Conservation (phyloP, 2,113 vertebrate species). For the Ancistrus triradiatus region DNA sequence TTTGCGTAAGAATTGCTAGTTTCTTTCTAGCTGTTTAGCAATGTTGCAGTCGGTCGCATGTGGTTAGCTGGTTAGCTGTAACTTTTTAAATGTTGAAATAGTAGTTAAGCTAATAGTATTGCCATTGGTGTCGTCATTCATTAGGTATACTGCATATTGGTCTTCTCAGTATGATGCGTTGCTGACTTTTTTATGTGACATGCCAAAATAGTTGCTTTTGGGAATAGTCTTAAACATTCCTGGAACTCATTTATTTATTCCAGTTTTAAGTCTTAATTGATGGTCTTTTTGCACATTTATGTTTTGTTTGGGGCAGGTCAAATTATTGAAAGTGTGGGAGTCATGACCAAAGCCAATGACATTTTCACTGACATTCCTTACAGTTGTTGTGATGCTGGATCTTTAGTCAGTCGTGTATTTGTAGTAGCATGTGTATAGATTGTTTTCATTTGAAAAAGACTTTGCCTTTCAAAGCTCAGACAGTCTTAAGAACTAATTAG, state of each 20-base stretch:
- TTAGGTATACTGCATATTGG: neutral
- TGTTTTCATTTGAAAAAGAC: conserved; percentile 9
- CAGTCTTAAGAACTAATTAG: conserved; percentile 1
- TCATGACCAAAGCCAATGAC: neutral
- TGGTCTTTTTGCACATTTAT: conserved; percentile 12
- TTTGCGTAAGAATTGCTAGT: neutral
- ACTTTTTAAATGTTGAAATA: neutral
- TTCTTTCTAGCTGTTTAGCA: neutral
- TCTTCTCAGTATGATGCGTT: neutral
- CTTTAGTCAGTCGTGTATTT: conserved; percentile 8
- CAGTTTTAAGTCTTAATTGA: conserved; percentile 15
- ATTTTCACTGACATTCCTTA: conserved; percentile 21
- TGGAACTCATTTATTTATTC: neutral
- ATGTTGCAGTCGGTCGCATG: neutral
- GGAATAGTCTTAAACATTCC: conserved; percentile 24
- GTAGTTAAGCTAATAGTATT: neutral
- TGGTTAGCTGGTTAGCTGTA: neutral
- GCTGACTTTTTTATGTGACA: conserved; percentile 2
- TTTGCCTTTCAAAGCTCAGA: neutral
- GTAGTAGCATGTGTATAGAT: conserved; percentile 20
- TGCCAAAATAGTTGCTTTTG: conserved; percentile 13
- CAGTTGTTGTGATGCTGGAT: conserved; percentile 32
- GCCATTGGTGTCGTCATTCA: neutral
- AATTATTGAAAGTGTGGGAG: too few species aligned
- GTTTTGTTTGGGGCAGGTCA: too few species aligned